Percentiles rank a stretch among this genome's conserved stretches.
phyloP scores from a whole-genome alignment of 2,113 vertebrate genomes.

The Atractosteus spatula region DNA sequence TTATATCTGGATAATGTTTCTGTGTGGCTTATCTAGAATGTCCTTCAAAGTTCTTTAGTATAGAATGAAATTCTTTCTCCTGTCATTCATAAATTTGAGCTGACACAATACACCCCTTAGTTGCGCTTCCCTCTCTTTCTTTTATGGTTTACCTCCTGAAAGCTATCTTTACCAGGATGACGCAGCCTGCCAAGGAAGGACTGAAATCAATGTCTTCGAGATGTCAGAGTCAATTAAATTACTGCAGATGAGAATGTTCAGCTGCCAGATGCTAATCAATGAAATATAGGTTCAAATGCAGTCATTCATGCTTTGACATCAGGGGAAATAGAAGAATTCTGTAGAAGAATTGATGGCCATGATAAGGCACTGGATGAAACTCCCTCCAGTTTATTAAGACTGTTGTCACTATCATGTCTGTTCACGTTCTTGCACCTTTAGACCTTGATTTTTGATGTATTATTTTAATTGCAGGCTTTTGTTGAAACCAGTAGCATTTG shows the following conservation, averaged over 20 bases:
- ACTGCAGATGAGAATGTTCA: constrained; percentile 41
- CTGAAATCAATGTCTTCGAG: constrained; percentile 9
- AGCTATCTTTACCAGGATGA: constrained; percentile 5
- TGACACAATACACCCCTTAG: too few relatives aligned
- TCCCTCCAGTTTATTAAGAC: constrained; percentile 46
- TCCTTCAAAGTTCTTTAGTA: too few relatives aligned
- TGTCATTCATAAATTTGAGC: too few relatives aligned
- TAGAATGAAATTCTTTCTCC: too few relatives aligned
- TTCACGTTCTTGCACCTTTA: constrained; percentile 42
- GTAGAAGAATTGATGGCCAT: constrained; percentile 37
- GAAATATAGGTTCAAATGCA: constrained; percentile 31
- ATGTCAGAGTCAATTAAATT: constrained; percentile 27
- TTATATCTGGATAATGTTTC: too few relatives aligned
- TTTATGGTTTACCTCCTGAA: background rate
- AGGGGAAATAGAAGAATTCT: constrained; percentile 16
- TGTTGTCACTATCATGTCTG: constrained; percentile 33
- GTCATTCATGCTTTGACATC: constrained; percentile 38
- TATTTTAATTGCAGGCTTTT: too few relatives aligned
- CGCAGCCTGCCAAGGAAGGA: constrained; percentile 12
- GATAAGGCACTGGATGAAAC: constrained; percentile 31
- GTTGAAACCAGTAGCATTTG: too few relatives aligned
- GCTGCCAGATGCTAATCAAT: constrained; percentile 41
- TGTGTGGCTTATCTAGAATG: too few relatives aligned
- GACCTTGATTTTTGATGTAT: background rate
- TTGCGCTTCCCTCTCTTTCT: background rate